Base-by-base conservation (phyloP, 2,888 invertebrate species). In the Andrena flavipes region DNA sequence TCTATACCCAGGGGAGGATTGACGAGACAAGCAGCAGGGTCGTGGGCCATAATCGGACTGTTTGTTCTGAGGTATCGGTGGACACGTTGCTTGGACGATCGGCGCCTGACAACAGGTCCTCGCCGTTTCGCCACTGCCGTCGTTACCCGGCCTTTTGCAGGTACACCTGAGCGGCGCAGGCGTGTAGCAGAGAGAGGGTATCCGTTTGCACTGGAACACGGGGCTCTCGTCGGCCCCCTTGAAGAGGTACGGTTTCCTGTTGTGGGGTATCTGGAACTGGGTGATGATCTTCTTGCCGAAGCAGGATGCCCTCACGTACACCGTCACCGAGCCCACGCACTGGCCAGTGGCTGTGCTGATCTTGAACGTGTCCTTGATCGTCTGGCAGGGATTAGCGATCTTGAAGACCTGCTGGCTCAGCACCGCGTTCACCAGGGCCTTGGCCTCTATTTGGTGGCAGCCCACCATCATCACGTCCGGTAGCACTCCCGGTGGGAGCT, bases 261-360 rank as follows among this genome's bases (percentile, higher is more conserved):
- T 90, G 68, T 89, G 89, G 0, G 93, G 92, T 6, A 95, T 94
- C 89, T 96, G 96, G 90, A 96, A 96, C 89, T 95, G 96, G 0
- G 96, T 96, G 13, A 96, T 95, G 33, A 96, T 96, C 86, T 93
- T 94, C 88, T 95, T 95, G 1, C 96, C 96, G 87, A 96, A 96
- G 88, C 96, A 96, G 7, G 96, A 96, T 91, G 96, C 95, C 10
- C 96, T 94, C 62, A 96, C 93, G 92, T 96, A 96, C 90, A 96
- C 95, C 0, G 95, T 92, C 13, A 96, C 95, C 84, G 95, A 95
- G 5, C 96, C 96, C 2, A 95, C 95, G 84, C 94, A 93, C 7
- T 93, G 92, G 0, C 95, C 95, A 56, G 95, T 95, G 0, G 94
- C 91, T 48, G 95, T 95, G 2, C 93, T 91, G 13, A 96, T 94